Conservation (phyloP, 2,113 vertebrate species). For the Sinocyclocheilus maitianheensis region DNA sequence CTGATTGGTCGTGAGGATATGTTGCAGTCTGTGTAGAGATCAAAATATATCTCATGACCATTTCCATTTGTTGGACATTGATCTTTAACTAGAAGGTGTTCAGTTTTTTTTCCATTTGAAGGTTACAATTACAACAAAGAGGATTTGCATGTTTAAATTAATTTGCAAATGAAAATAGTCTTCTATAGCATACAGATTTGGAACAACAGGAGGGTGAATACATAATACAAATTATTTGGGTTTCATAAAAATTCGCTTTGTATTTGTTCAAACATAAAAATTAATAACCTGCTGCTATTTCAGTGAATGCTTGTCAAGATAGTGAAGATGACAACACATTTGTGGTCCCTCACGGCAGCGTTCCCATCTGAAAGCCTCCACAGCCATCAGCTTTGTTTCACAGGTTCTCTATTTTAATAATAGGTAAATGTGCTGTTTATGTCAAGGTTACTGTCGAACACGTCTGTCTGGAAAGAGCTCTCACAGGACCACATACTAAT, state of each 20-base stretch:
- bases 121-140: neutral
- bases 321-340: slow-evolving; percentile 12
- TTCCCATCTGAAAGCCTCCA: slow-evolving; percentile 12
- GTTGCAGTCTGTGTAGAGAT: slow-evolving; percentile 47
- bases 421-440: slow-evolving; percentile 37
- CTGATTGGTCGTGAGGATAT: slow-evolving; percentile 67
- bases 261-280: neutral
- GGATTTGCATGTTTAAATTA: neutral
- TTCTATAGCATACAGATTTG: neutral
- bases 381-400: slow-evolving; percentile 35
- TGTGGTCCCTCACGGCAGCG: slow-evolving; percentile 8
- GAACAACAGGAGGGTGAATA: neutral
- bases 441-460: slow-evolving; percentile 26
- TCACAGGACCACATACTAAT: slow-evolving; percentile 24
- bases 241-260: neutral
- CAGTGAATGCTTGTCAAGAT: slow-evolving; percentile 32
- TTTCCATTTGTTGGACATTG: neutral
- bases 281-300: slow-evolving; percentile 5
- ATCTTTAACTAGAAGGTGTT: neutral
- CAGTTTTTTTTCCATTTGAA: neutral
- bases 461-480: slow-evolving; percentile 9
- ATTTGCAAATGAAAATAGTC: neutral
- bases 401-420: slow-evolving; percentile 6
- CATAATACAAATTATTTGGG: neutral
- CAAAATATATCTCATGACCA: neutral